Evolutionary conservation across 2,888 invertebrate genomes (phyloP), one percentile per base, ranked within the genome.

Genomic region (Aleiodes leptofemur): DNA sequence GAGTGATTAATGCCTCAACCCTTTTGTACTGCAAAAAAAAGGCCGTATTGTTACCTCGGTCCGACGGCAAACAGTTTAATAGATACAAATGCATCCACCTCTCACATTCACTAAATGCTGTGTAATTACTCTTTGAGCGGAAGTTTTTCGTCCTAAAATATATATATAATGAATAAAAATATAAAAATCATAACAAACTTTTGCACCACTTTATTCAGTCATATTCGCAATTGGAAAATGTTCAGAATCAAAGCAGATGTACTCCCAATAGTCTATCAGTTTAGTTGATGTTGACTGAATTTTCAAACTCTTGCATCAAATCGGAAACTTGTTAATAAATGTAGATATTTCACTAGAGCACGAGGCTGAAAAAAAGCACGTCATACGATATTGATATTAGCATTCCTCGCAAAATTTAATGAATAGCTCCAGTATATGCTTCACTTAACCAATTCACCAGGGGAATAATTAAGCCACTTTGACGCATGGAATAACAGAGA

Each of bases 21-120:
- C 78, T 79, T 80, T 79, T 78, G 79, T 51, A 79, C 75, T 77
- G 79, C 75, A 76, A 79, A 43, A 43, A 43, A 74, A 77, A 75
- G 48, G 71, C 79, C 80, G 82, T 82, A 83, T 84, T 83, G 83
- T 82, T 81, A 76, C 74, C 77, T 71, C 78, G 79, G 75, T 57
- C 50, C 78, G 61, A 29, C 48, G 14, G 50, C n/a, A 14, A 23
- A 34, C 38, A 48, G 34, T 66, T 43, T 84, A 85, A 85, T 84
- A 84, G 83, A 83, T 84, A 85, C 83, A 85, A 84, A 85, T 84
- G 84, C 81, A 73, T 31, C 70, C 31, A 74, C 56, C 14, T 48
- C 57, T 71, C 38, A 53, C 16, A 31, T 51, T 70, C 76, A 69
- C 73, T 57, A 70, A 68, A 59, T 73, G 69, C 70, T 73, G 82